Evolutionary conservation across 2,113 vertebrate species (phyloP).

Genomic region (Otolemur garnettii): DNA sequence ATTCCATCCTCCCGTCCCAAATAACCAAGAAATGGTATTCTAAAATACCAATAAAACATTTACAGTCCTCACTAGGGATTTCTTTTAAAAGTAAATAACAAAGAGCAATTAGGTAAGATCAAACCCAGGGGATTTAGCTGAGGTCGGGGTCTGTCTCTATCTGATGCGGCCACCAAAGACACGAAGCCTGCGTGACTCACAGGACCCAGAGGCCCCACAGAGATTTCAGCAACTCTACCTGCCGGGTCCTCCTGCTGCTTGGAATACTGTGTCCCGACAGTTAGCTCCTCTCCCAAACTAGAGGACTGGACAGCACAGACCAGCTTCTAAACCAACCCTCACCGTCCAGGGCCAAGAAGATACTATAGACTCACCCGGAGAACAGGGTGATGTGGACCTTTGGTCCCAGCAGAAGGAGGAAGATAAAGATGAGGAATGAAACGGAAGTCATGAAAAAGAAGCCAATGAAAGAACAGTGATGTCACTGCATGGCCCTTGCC

Average conservation of each 20-base stretch:
- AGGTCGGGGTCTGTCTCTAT: background rate
- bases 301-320: background rate
- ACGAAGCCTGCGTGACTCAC: fast-evolving
- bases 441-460: background rate
- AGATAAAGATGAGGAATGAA: background rate
- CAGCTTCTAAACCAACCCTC: background rate
- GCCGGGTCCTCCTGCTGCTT: background rate
- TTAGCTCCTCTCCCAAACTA: background rate
- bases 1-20: background rate
- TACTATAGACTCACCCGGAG: too few species aligned
- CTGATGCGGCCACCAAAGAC: background rate
- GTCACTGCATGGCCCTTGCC: background rate
- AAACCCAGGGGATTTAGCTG: background rate
- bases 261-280: background rate
- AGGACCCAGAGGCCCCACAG: background rate
- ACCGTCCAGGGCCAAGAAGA: background rate
- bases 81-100: background rate
- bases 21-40: background rate
- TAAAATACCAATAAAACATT: background rate
- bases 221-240: background rate
- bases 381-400: background rate
- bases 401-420: background rate
- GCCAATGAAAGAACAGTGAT: fast-evolving
- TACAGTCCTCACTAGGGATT: background rate
- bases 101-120: background rate